Evolutionary conservation across 2,888 invertebrate species (phyloP).

Genomic region (Tetragonula carbonaria): DNA sequence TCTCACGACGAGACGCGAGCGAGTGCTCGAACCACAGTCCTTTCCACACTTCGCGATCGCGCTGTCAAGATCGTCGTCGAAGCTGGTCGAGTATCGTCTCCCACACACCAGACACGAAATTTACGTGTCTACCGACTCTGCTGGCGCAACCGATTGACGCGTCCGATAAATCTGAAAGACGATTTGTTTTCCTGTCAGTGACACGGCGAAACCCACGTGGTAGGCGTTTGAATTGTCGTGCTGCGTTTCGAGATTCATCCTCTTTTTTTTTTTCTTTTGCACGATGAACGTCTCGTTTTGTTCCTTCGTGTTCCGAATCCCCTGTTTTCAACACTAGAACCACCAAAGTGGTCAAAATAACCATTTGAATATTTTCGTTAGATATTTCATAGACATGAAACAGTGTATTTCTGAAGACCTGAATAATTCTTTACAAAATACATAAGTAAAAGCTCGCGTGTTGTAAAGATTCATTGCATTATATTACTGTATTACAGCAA

Average conservation of each 20-base stretch:
- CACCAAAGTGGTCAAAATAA: too few species aligned
- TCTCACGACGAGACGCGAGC: background rate
- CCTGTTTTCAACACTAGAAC: too few species aligned
- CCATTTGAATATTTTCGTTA: too few species aligned
- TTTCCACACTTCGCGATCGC: slow-evolving; percentile 47
- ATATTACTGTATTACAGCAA: too few species aligned
- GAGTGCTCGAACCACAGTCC: slow-evolving; percentile 9
- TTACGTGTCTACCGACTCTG: slow-evolving; percentile 61
- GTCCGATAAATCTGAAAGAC: slow-evolving; percentile 59
- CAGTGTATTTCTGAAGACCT: too few species aligned
- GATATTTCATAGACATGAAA: too few species aligned
- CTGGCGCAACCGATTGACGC: slow-evolving; percentile 60
- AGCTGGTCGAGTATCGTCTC: slow-evolving; percentile 56
- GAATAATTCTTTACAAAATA: too few species aligned
- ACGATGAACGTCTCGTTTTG: background rate
- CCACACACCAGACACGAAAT: slow-evolving; percentile 61
- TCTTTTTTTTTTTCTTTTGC: background rate
- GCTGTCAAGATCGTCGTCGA: slow-evolving; percentile 59
- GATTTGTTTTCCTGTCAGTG: slow-evolving; percentile 66
- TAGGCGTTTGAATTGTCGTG: slow-evolving; percentile 44
- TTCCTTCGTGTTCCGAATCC: too few species aligned
- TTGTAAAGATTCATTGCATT: too few species aligned
- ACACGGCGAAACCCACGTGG: slow-evolving; percentile 50
- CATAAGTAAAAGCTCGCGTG: too few species aligned
- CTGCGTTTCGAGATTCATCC: slow-evolving; percentile 1